A percentile compares a stretch with the other conserved stretches of the same genome.
These are phyloP conservation scores for Eristalis intricaria DNA, from an alignment of 2,888 invertebrate genomes.

Conservation along the genomic window DNA sequence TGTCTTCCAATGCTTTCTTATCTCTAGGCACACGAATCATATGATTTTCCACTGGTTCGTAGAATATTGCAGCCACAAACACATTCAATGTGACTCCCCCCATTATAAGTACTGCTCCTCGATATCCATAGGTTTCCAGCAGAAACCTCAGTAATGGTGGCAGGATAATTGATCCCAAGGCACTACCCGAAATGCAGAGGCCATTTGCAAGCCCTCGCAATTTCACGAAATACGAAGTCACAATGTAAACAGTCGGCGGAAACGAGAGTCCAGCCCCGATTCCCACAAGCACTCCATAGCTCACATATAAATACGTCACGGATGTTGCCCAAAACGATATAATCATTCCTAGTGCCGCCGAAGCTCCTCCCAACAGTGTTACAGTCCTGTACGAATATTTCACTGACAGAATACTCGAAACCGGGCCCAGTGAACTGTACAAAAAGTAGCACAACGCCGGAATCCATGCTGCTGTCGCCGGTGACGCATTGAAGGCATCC, in stretches of 20 bases:
- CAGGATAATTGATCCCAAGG: constrained; percentile 91
- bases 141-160: constrained; percentile 89
- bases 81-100: constrained; percentile 92
- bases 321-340: constrained; percentile 90
- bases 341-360: constrained; percentile 92
- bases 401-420: constrained; percentile 92
- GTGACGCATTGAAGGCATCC: constrained; percentile 88
- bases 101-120: constrained; percentile 90
- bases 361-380: constrained; percentile 90
- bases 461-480: constrained; percentile 90
- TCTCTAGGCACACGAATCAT: constrained; percentile 85
- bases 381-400: constrained; percentile 92
- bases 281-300: constrained; percentile 92
- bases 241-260: constrained; percentile 94
- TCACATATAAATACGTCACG: constrained; percentile 90
- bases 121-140: constrained; percentile 88
- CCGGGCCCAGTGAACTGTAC: constrained; percentile 93
- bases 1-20: constrained; percentile 77
- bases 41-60: constrained; percentile 92
- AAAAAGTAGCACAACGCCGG: constrained; percentile 94
- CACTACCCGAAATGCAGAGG: constrained; percentile 93
- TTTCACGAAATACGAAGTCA: constrained; percentile 92
- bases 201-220: constrained; percentile 92
- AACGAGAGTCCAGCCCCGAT: constrained; percentile 92
- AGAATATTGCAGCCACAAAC: constrained; percentile 91